Percentiles rank a stretch among this genome's conserved stretches.
These are phyloP conservation scores for Morpho helenor DNA, from an alignment of 2,888 invertebrate genomes.

Conservation along the genomic window DNA sequence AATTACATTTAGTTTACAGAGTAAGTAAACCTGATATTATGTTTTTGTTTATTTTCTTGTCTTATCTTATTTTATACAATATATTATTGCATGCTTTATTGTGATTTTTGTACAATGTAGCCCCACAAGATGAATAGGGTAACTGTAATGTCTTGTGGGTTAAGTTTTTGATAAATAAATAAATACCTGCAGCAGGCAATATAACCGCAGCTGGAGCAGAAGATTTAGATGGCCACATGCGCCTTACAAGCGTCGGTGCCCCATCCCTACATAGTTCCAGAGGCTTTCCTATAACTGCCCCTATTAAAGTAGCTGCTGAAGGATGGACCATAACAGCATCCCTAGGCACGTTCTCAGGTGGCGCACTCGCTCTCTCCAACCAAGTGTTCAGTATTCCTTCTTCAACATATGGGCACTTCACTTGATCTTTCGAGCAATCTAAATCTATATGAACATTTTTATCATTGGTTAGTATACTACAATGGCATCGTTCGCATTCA, in stretches of 20 bases:
- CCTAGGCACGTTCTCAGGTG: conserved; percentile 56
- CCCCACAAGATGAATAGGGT: no score
- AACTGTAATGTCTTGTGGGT: no score
- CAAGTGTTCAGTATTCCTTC: conserved; percentile 51
- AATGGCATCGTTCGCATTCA: conserved; percentile 81
- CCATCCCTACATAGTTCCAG: conserved; percentile 54
- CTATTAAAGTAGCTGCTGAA: conserved; percentile 56
- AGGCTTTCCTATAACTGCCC: conserved; percentile 63
- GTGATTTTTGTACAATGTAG: no score
- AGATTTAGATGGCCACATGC: conserved; percentile 70
- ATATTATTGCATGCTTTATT: no score
- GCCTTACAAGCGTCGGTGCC: conserved; percentile 56
- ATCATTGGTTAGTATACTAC: conserved; percentile 79
- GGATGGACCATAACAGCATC: conserved; percentile 65
- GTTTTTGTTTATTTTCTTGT: no score
- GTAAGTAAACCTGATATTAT: no score
- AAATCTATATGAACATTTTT: conserved; percentile 70
- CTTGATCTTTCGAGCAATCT: conserved; percentile 71
- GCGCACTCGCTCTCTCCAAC: conserved; percentile 54
- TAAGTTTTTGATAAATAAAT: not conserved
- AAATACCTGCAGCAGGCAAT: conserved; percentile 59
- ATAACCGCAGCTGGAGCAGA: conserved; percentile 67
- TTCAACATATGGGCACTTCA: conserved; percentile 66
- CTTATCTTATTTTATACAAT: no score
- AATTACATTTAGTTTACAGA: no score